Evolutionary conservation across 2,888 invertebrate species (phyloP).

Genomic region (Rhingia campestris): DNA sequence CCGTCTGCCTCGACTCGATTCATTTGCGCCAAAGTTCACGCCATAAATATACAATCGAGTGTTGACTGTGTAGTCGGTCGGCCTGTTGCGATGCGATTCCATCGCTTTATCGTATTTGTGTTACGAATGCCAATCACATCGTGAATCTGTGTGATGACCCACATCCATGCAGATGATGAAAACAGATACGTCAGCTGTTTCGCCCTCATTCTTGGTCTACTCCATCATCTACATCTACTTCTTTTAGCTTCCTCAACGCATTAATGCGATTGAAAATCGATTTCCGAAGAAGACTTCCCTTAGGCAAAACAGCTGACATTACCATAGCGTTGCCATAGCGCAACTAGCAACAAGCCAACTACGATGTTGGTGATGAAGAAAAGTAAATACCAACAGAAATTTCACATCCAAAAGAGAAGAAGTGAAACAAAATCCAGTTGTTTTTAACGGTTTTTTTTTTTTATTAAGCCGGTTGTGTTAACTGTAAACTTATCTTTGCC

Average conservation of each 20-base stretch:
- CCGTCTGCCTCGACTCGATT: slow-evolving; percentile 18
- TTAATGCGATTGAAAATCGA: slow-evolving; percentile 42
- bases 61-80: slow-evolving; percentile 1
- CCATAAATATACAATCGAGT: background rate
- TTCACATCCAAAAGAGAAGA: slow-evolving; percentile 14
- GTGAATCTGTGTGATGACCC: slow-evolving; percentile 57
- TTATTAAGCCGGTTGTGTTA: slow-evolving; percentile 54
- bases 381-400: background rate
- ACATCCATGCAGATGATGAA: slow-evolving; percentile 60
- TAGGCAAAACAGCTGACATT: slow-evolving; percentile 41
- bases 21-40: slow-evolving; percentile 46
- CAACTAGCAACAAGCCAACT: slow-evolving; percentile 45
- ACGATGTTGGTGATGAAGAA: slow-evolving; percentile 10
- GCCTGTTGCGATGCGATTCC: background rate
- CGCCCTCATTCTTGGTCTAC: background rate
- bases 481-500: slow-evolving; percentile 49
- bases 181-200: slow-evolving; percentile 55
- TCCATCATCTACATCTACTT: background rate
- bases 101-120: slow-evolving; percentile 18
- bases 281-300: slow-evolving; percentile 17
- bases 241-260: background rate
- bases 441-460: slow-evolving; percentile 41
- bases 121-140: slow-evolving; percentile 34
- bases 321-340: slow-evolving; percentile 29
- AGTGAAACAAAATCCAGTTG: slow-evolving; percentile 38